Evolutionary conservation across 2,888 invertebrate species (phyloP).

Genomic region (Melieria crassipennis): DNA sequence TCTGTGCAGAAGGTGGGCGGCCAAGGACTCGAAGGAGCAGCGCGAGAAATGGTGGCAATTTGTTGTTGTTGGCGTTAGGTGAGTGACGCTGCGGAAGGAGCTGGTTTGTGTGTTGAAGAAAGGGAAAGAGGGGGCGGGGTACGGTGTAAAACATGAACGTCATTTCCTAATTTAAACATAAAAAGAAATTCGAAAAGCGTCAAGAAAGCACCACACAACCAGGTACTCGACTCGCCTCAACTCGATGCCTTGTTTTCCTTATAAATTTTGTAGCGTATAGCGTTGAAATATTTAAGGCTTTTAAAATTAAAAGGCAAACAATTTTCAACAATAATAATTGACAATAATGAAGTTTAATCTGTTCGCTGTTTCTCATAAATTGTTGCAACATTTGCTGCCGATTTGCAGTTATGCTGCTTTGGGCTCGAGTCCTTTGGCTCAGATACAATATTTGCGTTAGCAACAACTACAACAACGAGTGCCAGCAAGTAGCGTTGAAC

Average conservation of each 20-base stretch:
- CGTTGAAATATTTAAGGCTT: too few species aligned
- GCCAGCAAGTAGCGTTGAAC: too few species aligned
- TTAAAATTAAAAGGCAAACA: too few species aligned
- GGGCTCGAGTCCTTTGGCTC: background rate
- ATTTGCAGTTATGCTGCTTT: background rate
- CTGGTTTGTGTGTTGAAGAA: background rate
- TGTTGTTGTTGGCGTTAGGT: too few species aligned
- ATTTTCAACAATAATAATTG: background rate
- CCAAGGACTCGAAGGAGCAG: too few species aligned
- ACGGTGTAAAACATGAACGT: background rate
- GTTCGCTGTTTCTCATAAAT: background rate
- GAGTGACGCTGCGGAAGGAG: too few species aligned
- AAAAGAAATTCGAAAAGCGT: background rate
- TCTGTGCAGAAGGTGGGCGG: too few species aligned
- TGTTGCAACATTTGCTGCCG: background rate
- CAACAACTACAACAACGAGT: background rate
- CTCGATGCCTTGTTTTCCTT: too few species aligned
- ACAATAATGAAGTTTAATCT: background rate
- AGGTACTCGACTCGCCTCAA: too few species aligned
- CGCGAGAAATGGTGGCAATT: too few species aligned
- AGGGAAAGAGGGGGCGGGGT: background rate
- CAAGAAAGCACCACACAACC: background rate
- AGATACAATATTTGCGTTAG: background rate
- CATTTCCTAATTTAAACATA: slow-evolving; percentile 1
- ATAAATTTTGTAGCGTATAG: too few species aligned